These are phyloP conservation scores for Pelobates cultripes DNA, from an alignment of 2,797 vertebrate species.

Conservation along the genomic window DNA sequence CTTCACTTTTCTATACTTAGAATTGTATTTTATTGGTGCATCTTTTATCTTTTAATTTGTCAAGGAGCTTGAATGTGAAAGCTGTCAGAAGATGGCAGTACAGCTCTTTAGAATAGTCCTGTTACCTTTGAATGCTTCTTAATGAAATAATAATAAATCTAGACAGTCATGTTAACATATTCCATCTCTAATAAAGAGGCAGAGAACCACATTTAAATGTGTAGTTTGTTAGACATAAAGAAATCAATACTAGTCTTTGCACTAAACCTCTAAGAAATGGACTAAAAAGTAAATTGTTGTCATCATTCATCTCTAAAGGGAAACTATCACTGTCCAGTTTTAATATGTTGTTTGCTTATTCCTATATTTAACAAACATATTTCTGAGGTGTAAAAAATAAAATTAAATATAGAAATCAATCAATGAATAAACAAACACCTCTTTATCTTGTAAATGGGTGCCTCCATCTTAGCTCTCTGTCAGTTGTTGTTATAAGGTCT, in stretches of 20 bases:
- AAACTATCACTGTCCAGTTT: background rate
- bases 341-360: too few relatives aligned
- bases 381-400: too few relatives aligned
- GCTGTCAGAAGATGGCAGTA: slow-evolving; percentile 73
- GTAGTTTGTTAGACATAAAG: slow-evolving; percentile 24
- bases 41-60: background rate
- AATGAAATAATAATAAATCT: slow-evolving; percentile 34
- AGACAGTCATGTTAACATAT: slow-evolving; percentile 48
- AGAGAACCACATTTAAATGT: slow-evolving; percentile 40
- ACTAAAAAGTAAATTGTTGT: slow-evolving; percentile 49
- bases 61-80: background rate
- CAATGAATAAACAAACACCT: too few relatives aligned
- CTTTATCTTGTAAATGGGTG: too few relatives aligned
- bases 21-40: slow-evolving; percentile 3
- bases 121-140: background rate
- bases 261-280: slow-evolving; percentile 41
- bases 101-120: slow-evolving; percentile 37
- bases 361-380: too few relatives aligned
- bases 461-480: too few relatives aligned
- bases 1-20: background rate
- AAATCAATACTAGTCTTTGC: slow-evolving; percentile 48
- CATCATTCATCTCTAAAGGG: slow-evolving; percentile 34
- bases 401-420: too few relatives aligned
- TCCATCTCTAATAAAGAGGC: slow-evolving; percentile 30
- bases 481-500: too few relatives aligned